phyloP scores from a whole-genome alignment of 2,113 vertebrate genomes.

The Burhinus bistriatus region DNA sequence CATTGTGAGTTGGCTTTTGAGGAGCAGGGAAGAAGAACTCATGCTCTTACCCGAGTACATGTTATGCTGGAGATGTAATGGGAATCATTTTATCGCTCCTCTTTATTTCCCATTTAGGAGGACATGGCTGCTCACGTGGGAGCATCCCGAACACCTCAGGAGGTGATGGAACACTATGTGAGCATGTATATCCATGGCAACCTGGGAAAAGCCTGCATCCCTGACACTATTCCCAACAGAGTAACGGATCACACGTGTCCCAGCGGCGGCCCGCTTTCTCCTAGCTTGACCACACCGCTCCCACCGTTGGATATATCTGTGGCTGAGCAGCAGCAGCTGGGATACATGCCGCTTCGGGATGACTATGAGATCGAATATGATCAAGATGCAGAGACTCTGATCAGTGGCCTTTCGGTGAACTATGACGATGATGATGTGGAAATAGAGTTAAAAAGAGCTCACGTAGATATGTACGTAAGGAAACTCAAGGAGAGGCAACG shows the following conservation, averaged over 20 bases:
- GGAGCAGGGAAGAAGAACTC: background rate
- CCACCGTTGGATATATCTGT: slow-evolving; percentile 89
- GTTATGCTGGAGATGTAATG: accelerated
- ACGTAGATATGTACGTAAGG: slow-evolving; percentile 98
- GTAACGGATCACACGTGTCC: slow-evolving; percentile 98
- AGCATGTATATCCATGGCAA: slow-evolving; percentile 99
- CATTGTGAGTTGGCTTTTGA: background rate
- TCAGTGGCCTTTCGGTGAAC: slow-evolving; percentile 95
- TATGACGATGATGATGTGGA: slow-evolving; percentile 97
- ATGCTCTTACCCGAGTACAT: accelerated
- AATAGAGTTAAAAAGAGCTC: slow-evolving; percentile 92
- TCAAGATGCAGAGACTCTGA: slow-evolving; percentile 94
- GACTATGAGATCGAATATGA: slow-evolving; percentile 98
- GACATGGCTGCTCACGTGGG: slow-evolving; percentile 96
- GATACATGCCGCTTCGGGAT: slow-evolving; percentile 96
- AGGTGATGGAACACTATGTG: slow-evolving; percentile 98
- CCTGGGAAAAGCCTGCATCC: slow-evolving; percentile 96
- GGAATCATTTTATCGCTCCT: background rate
- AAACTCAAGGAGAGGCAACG: slow-evolving; percentile 91
- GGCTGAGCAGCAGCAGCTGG: slow-evolving; percentile 94
- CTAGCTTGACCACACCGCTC: slow-evolving; percentile 91
- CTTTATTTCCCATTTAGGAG: slow-evolving; percentile 75
- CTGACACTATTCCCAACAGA: slow-evolving; percentile 93
- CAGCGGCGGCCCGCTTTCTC: slow-evolving; percentile 88
- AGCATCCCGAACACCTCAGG: slow-evolving; percentile 89